Percentiles rank a stretch among this genome's conserved stretches.
These are phyloP conservation scores for Neopelma chrysocephalum DNA, from an alignment of 2,797 vertebrate genomes.

Conservation along the genomic window DNA sequence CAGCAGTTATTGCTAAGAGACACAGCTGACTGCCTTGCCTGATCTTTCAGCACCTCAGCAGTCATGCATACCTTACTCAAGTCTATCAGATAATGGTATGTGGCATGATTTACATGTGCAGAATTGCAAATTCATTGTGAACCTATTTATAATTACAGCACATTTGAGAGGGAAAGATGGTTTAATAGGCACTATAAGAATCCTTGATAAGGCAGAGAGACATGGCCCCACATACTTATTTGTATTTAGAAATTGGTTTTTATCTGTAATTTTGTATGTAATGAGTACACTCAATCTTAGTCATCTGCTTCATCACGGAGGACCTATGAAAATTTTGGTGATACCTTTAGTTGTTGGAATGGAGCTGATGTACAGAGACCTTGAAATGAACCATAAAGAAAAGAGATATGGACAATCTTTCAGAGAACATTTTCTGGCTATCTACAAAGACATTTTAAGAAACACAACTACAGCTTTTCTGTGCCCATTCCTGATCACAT, in stretches of 20 bases:
- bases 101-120: slow-evolving; percentile 62
- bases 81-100: slow-evolving; percentile 62
- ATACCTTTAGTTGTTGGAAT: background rate
- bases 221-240: background rate
- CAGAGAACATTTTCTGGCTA: background rate
- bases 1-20: slow-evolving; percentile 43
- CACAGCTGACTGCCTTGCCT: slow-evolving; percentile 37
- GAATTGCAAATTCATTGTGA: slow-evolving; percentile 68
- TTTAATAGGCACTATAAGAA: slow-evolving; percentile 54
- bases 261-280: slow-evolving; percentile 44
- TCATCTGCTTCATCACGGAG: background rate
- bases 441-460: background rate
- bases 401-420: background rate
- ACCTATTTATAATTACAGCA: slow-evolving; percentile 59
- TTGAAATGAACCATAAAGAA: background rate
- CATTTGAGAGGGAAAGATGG: slow-evolving; percentile 28
- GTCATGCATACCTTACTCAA: slow-evolving; percentile 48
- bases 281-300: background rate
- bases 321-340: background rate
- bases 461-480: background rate
- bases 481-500: background rate
- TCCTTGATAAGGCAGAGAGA: slow-evolving; percentile 47
- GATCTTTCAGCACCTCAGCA: slow-evolving; percentile 29
- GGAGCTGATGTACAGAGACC: background rate
- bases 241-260: slow-evolving; percentile 45